Evolutionary conservation across 2,113 vertebrate species (phyloP), one percentile per base, ranked within the genome.

Genomic region (Hyla sarda): DNA sequence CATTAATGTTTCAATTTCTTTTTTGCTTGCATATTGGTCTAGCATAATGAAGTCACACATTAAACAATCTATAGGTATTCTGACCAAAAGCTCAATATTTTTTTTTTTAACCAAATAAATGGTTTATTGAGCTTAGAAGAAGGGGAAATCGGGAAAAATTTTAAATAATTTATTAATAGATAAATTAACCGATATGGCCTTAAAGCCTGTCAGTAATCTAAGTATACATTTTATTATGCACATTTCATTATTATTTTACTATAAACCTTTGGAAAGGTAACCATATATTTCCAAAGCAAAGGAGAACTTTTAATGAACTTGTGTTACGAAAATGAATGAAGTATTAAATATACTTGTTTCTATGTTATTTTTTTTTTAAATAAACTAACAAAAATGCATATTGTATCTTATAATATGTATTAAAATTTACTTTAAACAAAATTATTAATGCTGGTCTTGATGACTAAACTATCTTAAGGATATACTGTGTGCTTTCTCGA

Each of bases 1-100:
- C 92, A 90, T 94, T 92, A 90, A 83, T 89, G 89, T 92, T 91
- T 90, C 92, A 92, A 93, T 96, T 90, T 87, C 89, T 90, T 93
- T 91, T 92, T 91, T 93, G 94, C 95, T 96, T 96, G 94, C 92
- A 90, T 90, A 93, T 92, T 95, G 92, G 94, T 94, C 91, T 89
- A 94, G 93, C 6, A 94, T 90, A 93, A 92, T 92, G 92, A 93
- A 93, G 93, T 92, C 89, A 91, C 92, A 93, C 91, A 95, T 94
- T 94, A 93, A 94, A 91, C 9, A 75, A 91, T 94, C 93, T 93
- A 92, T 91, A 92, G 92, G 93, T 92, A 94, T 95, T 95, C 87
- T 89, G 94, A 94, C 90, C 87, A 89, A 90, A 91, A 93, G 90
- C 93, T 90, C 91, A 90, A 90, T 90, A 91, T 41, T 92, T 86